Base-by-base conservation (phyloP, 2,888 invertebrate genomes). In the Globia sparganii region DNA sequence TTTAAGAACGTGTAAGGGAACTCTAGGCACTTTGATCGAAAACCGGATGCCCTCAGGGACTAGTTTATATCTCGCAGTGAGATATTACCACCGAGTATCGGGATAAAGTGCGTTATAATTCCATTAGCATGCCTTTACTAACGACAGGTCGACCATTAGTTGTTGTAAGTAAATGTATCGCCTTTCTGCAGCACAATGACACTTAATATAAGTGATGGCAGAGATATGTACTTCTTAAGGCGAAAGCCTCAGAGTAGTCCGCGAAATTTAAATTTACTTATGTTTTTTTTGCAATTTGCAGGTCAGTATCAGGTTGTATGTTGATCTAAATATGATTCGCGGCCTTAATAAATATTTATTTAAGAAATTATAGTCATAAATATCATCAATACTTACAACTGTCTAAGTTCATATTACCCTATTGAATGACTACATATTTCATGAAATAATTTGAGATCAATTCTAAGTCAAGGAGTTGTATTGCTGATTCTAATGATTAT, bases 31-130 rank as follows among this genome's bases (percentile, higher is more conserved):
- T 62, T 58, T 46, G 58, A 61, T 72, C 43, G n/a, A 53, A 69
- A 86, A 77, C 83, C 83, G 62, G 64, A 77, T 77, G 58, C 68
- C 65, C 28, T 67, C 15, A 59, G 69, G 53, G 62, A 77, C 86
- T 78, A 66, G 88, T 86, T 86, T 76, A 67, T 86, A 85, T 87
- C 77, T 82, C 58, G 49, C 65, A 49, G 56, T 73, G 62, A 75
- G 78, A 72, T 81, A 85, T 71, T 67, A 61, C 64, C 8, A n/a
- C 13, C 53, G 25, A 43, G 46, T 85, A 85, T 81, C 78, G 49
- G 74, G 40, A 82, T 81, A 81, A 76, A 78, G 49, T 78, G 75
- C 78, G 82, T 75, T 86, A 81, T 86, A 86, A 85, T 87, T 77
- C 78, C 70, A 86, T 87, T 86, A 77, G 66, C 56, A 34, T 70